A percentile compares a stretch with the other conserved stretches of the same genome.
Conservation (phyloP, 2,888 invertebrate species). For the Scaptodrosophila latifasciaeformis region DNA sequence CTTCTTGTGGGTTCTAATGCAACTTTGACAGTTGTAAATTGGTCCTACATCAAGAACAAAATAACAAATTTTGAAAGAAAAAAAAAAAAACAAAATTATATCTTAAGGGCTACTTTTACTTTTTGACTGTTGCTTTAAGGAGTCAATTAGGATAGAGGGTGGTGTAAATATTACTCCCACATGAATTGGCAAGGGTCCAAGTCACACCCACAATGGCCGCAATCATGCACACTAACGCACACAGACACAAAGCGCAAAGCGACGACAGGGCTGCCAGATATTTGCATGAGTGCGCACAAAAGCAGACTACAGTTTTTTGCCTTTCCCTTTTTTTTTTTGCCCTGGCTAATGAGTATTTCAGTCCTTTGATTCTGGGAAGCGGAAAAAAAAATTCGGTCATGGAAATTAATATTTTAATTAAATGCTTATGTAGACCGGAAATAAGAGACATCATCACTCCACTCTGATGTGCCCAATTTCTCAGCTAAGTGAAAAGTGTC, state of each 20-base stretch:
- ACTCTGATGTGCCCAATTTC: too few relatives aligned
- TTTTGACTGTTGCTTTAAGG: slow-evolving; percentile 8
- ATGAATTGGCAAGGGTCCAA: neutral
- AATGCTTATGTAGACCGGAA: slow-evolving; percentile 32
- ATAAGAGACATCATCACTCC: too few relatives aligned
- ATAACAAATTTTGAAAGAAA: too few relatives aligned
- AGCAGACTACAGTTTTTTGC: slow-evolving; percentile 17
- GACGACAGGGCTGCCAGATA: neutral
- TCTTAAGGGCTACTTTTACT: too few relatives aligned
- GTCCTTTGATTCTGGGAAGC: too few relatives aligned
- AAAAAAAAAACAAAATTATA: too few relatives aligned
- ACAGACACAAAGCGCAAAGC: slow-evolving; percentile 11
- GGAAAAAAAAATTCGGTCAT: slow-evolving; percentile 17
- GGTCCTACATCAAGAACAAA: too few relatives aligned
- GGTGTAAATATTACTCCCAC: too few relatives aligned
- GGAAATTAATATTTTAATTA: slow-evolving; percentile 55
- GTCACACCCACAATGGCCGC: too few relatives aligned
- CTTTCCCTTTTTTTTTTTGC: neutral
- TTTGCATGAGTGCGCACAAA: slow-evolving; percentile 23
- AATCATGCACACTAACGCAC: neutral
- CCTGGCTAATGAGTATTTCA: slow-evolving; percentile 6
- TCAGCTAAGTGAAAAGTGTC: neutral
- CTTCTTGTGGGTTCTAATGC: too few relatives aligned
- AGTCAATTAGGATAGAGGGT: too few relatives aligned
- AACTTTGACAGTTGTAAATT: too few relatives aligned